Evolutionary conservation across 2,113 vertebrate species (phyloP).

Genomic region (Chlamydotis undulata): DNA sequence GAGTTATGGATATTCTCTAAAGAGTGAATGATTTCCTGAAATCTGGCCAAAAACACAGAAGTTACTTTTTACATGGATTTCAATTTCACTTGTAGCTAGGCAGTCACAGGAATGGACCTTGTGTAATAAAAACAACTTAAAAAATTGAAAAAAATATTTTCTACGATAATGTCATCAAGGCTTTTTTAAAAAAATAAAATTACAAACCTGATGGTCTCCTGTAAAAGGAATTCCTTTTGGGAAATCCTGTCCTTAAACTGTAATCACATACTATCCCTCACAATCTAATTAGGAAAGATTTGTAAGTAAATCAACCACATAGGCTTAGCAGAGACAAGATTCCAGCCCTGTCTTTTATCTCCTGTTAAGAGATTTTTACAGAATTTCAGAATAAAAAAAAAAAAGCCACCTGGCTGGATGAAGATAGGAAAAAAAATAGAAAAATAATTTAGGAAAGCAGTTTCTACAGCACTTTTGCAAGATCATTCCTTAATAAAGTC

Average conservation of each 20-base stretch:
- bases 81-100: neutral
- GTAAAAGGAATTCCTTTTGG: neutral
- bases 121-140: neutral
- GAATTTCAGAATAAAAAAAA: neutral
- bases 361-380: neutral
- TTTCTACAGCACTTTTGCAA: neutral
- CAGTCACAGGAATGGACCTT: neutral
- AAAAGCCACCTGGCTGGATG: neutral
- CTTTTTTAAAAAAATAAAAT: neutral
- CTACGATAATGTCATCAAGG: neutral
- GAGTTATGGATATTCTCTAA: neutral
- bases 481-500: neutral
- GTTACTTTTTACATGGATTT: neutral
- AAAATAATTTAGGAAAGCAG: neutral
- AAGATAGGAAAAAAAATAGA: neutral
- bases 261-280: neutral
- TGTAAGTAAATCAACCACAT: neutral
- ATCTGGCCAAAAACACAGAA: neutral
- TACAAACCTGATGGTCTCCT: neutral
- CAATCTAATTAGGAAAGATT: neutral
- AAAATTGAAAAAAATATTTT: neutral
- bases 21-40: neutral
- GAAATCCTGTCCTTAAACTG: neutral
- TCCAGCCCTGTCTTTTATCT: neutral
- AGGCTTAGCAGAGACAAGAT: neutral